Percentiles rank a stretch among this genome's conserved stretches.
phyloP scores from a whole-genome alignment of 1,140 invertebrate genomes.

The Lycorma delicatula region DNA sequence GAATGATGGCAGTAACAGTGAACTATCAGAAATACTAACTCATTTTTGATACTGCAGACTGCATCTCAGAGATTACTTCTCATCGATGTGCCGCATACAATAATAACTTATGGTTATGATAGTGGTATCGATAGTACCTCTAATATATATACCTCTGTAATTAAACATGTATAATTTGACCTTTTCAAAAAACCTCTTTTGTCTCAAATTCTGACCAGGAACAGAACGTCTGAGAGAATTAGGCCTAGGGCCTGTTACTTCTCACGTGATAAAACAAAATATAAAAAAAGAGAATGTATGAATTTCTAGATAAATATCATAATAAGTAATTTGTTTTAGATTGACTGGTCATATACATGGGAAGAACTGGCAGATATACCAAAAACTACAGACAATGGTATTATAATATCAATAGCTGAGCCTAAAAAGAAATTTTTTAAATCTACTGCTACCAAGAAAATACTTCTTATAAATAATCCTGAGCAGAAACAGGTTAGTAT shows the following conservation, averaged over 20 bases:
- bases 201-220: neutral
- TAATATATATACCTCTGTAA: too few species aligned
- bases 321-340: constrained; percentile 31
- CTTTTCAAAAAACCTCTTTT: neutral
- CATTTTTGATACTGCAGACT: too few species aligned
- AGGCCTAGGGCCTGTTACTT: neutral
- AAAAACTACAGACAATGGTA: constrained; percentile 44
- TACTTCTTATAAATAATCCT: constrained; percentile 40
- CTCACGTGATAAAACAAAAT: neutral
- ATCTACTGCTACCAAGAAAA: constrained; percentile 41
- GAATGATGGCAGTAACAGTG: too few species aligned
- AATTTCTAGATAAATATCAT: neutral
- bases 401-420: constrained; percentile 42
- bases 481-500: constrained; percentile 24
- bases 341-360: constrained; percentile 55
- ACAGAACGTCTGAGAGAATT: neutral
- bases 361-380: constrained; percentile 46
- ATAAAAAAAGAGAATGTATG: neutral
- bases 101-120: too few species aligned
- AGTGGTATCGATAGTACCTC: too few species aligned
- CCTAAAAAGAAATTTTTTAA: constrained; percentile 44
- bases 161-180: neutral
- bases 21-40: too few species aligned
- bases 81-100: too few species aligned
- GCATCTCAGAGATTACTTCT: too few species aligned